Evolutionary conservation across 2,888 invertebrate genomes (phyloP).

Genomic region (Athalia circularis): DNA sequence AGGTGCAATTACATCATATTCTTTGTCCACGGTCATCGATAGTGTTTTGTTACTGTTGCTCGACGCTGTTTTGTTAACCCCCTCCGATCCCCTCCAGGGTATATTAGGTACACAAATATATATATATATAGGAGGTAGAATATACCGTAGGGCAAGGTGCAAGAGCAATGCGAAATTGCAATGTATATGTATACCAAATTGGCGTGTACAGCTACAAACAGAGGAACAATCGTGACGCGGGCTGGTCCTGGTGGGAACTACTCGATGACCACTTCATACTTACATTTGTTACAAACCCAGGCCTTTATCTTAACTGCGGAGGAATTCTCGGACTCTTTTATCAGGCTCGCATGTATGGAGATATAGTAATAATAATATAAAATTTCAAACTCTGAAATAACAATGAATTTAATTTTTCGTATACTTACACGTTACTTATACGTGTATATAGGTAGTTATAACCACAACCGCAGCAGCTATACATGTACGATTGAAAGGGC

Average conservation of each 20-base stretch:
- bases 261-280: conserved; percentile 64
- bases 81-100: conserved; percentile 36
- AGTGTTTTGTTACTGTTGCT: conserved; percentile 72
- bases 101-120: no score
- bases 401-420: conserved; percentile 8
- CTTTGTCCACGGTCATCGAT: conserved; percentile 63
- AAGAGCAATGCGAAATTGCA: conserved; percentile 28
- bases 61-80: conserved; percentile 47
- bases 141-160: conserved; percentile 61
- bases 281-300: conserved; percentile 50
- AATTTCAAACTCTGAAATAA: conserved; percentile 12
- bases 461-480: neutral
- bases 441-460: neutral
- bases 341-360: no score
- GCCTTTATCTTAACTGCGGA: conserved; percentile 63
- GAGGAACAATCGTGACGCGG: neutral
- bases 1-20: conserved; percentile 64
- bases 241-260: conserved; percentile 69
- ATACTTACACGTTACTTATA: neutral
- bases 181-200: neutral
- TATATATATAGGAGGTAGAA: no score
- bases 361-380: neutral
- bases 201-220: neutral
- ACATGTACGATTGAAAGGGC: neutral
- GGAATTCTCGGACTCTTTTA: conserved; percentile 60